phyloP scores from a whole-genome alignment of 2,113 vertebrate genomes.

The Melospiza georgiana region DNA sequence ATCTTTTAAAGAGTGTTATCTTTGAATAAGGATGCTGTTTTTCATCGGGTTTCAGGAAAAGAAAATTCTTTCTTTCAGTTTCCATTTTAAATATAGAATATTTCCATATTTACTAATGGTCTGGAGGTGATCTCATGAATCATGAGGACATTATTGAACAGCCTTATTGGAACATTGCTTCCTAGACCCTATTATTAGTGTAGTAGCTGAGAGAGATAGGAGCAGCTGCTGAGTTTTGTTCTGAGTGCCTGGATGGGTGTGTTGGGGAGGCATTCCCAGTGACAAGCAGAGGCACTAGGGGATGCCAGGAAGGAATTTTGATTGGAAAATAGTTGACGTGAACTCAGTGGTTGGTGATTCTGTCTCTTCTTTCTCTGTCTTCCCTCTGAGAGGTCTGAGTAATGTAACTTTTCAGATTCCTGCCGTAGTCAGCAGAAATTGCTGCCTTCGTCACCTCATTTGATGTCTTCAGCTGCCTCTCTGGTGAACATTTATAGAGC shows the following conservation, averaged over 20 bases:
- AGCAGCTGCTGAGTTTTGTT: conserved; percentile 59
- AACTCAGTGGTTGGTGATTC: neutral
- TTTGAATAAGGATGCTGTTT: neutral
- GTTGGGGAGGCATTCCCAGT: conserved; percentile 58
- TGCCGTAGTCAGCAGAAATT: neutral
- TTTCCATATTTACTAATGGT: neutral
- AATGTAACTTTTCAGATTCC: neutral
- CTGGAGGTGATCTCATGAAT: neutral
- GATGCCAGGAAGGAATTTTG: conserved; percentile 7
- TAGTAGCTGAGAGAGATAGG: conserved; percentile 43
- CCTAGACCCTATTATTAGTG: conserved; percentile 74
- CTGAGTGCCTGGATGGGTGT: conserved; percentile 41
- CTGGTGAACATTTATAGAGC: neutral
- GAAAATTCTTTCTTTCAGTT: neutral
- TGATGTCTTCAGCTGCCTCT: neutral
- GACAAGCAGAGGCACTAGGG: neutral
- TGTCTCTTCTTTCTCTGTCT: neutral
- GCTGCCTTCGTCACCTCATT: neutral
- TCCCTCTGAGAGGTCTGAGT: neutral
- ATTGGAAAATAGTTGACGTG: neutral
- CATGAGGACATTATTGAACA: neutral
- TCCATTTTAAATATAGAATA: neutral
- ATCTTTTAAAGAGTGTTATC: neutral
- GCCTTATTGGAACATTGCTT: conserved; percentile 59
- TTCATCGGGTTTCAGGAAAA: neutral